Evolutionary conservation across 2,113 vertebrate genomes (phyloP), one percentile per base, ranked within the genome.

Genomic region (Platichthys stellatus): DNA sequence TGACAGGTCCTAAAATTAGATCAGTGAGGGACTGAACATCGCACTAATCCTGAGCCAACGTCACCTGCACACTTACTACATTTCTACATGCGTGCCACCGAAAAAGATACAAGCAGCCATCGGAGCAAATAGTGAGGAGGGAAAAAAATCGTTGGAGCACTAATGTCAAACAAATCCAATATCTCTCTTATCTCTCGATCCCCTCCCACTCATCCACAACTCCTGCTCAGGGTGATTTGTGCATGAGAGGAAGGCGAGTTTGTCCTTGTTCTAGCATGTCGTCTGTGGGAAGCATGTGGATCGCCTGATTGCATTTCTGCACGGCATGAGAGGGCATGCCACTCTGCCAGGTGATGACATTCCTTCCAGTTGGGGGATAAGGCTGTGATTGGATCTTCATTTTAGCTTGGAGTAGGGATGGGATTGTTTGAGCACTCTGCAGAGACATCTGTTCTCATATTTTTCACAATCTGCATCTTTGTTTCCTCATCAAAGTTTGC

Each of bases 131-230:
- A 65, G 81, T 21, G 51, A 54, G 14, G 35, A 18, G 17, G 31
- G 53, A 31, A 31, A 76, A 81, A 81, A 86, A 85, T 81, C 72
- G 82, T 83, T 24, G 31, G 75, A 87, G 87, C 78, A 65, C 76
- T 70, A 84, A 78, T 84, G 81, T 86, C 5, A n/a, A 75, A 76
- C 82, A 90, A 93, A 91, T 92, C 90, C 86, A 90, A 87, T 91
- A 88, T 78, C 86, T 88, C 86, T 86, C 85, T 85, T 86, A 88
- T 93, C 92, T 90, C 81, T 70, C 80, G 20, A 81, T 92, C 90
- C 90, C 92, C 91, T 84, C 91, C 95, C 94, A 94, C 83, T 88
- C 95, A 87, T 93, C 95, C 94, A 92, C 94, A 93, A 92, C 94
- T 93, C 91, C 91, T 93, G 83, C 93, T 93, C 82, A 1, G 86